Percentiles rank a stretch among this genome's conserved stretches.
These are phyloP conservation scores for Micromussa lordhowensis DNA, from an alignment of 92 coral and sea anemone species.

Conservation along the genomic window DNA sequence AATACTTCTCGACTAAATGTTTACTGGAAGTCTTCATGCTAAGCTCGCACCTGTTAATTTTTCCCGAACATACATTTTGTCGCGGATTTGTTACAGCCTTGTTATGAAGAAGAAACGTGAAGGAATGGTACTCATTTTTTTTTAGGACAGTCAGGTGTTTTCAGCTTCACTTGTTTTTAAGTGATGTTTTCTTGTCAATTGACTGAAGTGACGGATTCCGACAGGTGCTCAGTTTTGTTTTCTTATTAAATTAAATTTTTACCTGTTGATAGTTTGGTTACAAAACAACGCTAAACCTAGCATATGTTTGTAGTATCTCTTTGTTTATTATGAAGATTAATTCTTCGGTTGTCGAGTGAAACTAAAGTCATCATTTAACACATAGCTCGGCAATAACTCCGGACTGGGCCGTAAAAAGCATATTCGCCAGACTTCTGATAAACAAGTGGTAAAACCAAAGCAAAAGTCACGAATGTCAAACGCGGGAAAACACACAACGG, in stretches of 20 bases:
- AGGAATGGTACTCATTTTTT: no score
- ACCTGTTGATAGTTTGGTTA: neutral
- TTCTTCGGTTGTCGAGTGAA: neutral
- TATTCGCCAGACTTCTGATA: neutral
- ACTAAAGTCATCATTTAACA: neutral
- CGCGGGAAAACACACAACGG: no score
- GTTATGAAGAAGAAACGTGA: neutral
- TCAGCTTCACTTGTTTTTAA: neutral
- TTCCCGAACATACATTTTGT: neutral
- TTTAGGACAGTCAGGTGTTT: neutral
- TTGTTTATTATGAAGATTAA: neutral
- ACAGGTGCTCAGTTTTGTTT: constrained; percentile 14
- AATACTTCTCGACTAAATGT: neutral
- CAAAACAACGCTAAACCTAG: neutral
- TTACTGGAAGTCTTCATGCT: neutral
- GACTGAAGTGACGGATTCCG: neutral
- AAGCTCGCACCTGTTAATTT: neutral
- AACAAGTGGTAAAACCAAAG: no score
- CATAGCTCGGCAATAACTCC: neutral
- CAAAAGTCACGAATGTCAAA: no score
- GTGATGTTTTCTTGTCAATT: neutral
- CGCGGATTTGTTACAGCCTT: neutral
- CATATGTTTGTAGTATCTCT: neutral
- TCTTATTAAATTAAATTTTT: neutral
- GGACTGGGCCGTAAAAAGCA: neutral